Evolutionary conservation across 2,888 invertebrate species (phyloP), one percentile per base, ranked within the genome.

Genomic region (Dascillus cervinus): DNA sequence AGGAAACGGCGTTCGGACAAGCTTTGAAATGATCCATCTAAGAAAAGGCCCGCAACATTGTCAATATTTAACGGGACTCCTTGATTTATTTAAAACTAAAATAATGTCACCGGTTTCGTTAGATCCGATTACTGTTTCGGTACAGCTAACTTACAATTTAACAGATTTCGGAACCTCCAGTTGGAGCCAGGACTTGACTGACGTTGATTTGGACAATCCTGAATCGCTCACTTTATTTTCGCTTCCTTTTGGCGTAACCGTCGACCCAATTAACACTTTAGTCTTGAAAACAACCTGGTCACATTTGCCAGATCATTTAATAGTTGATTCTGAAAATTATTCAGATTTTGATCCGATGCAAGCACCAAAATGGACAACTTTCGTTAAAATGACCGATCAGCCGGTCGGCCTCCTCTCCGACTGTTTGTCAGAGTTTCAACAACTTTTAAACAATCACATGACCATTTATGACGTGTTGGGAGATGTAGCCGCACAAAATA

Each of bases 21-120:
- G 82, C 56, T 92, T 88, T 63, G 88, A 95, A 56, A 87, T 91
- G 71, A 82, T 90, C 26, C 86, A 92, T 58, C 69, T 96, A 38
- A 81, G 82, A 55, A 74, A 77, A 45, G 77, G 82, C 32, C 89
- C 91, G 1, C 71, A 76, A 12, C 82, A 88, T 49, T 90, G 84
- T 54, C 80, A 79, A 47, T 85, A 90, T 65, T 72, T 97, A 1
- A 81, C 79, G 38, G 86, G 85, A 34, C 70, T 96, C 26, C 66
- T 92, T 20, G 80, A 84, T 49, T 67, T 96, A 40, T 96, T 97
- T 59, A 91, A 90, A 65, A 83, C 85, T 12, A 96, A 89, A 74
- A 76, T 85, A 56, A 75, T 82, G n/a, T 72, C 73, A 22, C 75
- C 72, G 10, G 55, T 49, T 48, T 69, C 51, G 39, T 62, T 75